Evolutionary conservation across 2,113 vertebrate genomes (phyloP).

Genomic region (Oplegnathus fasciatus): DNA sequence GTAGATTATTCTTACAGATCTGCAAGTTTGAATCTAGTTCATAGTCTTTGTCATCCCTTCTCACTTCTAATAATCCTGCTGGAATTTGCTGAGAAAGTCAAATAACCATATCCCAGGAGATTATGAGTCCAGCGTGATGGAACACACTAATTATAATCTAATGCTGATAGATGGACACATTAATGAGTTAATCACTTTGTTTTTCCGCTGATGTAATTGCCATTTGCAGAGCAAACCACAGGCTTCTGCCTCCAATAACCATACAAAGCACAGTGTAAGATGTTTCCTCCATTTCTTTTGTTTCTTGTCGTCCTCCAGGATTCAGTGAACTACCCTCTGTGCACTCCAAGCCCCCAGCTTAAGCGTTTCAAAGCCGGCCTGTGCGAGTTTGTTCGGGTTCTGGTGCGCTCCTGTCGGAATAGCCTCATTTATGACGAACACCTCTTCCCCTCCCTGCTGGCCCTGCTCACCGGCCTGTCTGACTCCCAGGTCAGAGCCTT

Average conservation of each 20-base stretch:
- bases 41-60: neutral
- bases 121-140: conserved; percentile 34
- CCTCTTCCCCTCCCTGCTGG: conserved; percentile 87
- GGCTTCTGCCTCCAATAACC: neutral
- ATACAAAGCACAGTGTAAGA: neutral
- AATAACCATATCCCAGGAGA: conserved; percentile 35
- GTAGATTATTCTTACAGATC: neutral
- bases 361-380: conserved; percentile 85
- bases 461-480: conserved; percentile 89
- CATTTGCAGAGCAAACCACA: conserved; percentile 26
- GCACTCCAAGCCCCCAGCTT: conserved; percentile 77
- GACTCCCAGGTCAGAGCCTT: conserved; percentile 94
- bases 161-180: conserved; percentile 58
- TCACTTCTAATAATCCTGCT: conserved; percentile 35
- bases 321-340: conserved; percentile 87
- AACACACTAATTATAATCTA: conserved; percentile 57
- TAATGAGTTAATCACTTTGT: conserved; percentile 58
- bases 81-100: conserved; percentile 31
- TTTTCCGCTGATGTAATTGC: conserved; percentile 33
- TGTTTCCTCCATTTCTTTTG: neutral
- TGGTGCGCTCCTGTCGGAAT: conserved; percentile 86
- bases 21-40: conserved; percentile 15
- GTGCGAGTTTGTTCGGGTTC: conserved; percentile 83
- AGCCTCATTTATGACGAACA: conserved; percentile 88
- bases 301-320: conserved; percentile 77